Evolutionary conservation across 2,797 vertebrate species (phyloP).

Genomic region (Hydrolagus colliei): DNA sequence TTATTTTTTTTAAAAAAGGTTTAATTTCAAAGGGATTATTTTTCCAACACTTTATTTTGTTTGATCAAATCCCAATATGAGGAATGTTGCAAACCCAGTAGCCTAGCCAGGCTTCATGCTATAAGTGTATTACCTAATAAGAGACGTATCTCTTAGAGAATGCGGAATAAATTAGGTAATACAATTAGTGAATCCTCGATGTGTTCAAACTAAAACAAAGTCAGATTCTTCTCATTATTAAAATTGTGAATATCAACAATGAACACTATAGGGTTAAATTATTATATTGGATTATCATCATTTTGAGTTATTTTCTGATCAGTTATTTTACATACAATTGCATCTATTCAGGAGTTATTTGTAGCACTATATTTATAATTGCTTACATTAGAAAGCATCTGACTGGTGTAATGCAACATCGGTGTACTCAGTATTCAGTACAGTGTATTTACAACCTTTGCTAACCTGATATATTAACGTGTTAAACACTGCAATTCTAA

Average conservation of each 20-base stretch:
- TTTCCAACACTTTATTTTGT: neutral
- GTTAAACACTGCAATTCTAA: neutral
- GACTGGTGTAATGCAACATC: neutral
- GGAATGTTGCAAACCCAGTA: neutral
- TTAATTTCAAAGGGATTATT: neutral
- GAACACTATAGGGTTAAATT: neutral
- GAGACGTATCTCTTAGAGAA: no score
- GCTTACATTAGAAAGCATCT: constrained; percentile 10
- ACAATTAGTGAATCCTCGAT: neutral
- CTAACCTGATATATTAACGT: neutral
- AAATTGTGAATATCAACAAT: neutral
- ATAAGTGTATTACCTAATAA: neutral
- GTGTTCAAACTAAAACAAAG: neutral
- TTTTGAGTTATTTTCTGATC: neutral
- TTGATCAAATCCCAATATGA: neutral
- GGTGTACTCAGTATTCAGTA: constrained; percentile 7
- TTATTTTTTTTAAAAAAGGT: constrained; percentile 20
- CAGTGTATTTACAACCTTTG: neutral
- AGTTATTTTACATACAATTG: neutral
- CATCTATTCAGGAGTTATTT: neutral
- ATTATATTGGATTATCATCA: neutral
- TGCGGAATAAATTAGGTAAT: neutral
- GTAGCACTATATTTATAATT: constrained; percentile 20
- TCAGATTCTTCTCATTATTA: constrained; percentile 4
- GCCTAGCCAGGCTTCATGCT: constrained; percentile 3